Evolutionary conservation across 2,888 invertebrate genomes (phyloP).

Genomic region (Cephus pygmeus): DNA sequence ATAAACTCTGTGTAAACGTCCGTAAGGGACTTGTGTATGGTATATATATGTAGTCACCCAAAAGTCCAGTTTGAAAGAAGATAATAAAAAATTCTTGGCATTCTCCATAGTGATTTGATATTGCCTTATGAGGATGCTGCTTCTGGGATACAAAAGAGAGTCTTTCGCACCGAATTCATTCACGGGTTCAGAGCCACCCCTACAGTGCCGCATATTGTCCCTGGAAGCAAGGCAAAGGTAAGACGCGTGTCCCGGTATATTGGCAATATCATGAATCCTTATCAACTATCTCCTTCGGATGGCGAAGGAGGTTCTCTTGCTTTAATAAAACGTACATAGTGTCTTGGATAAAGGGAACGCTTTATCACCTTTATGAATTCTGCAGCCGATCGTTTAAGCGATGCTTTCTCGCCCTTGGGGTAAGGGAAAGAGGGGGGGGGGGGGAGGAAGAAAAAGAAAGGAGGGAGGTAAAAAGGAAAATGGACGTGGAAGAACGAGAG

Average conservation of each 20-base stretch:
- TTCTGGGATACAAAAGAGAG: slow-evolving; percentile 2
- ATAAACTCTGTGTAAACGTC: too few species aligned
- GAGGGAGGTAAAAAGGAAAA: too few species aligned
- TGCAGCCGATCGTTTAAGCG: background rate
- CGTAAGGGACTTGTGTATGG: too few species aligned
- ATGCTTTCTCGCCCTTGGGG: background rate
- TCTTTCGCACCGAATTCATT: slow-evolving; percentile 6
- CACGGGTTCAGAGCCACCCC: background rate
- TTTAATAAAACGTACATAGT: slow-evolving; percentile 4
- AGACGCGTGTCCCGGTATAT: slow-evolving; percentile 6
- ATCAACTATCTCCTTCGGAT: background rate
- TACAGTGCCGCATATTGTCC: slow-evolving; percentile 1
- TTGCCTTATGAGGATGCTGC: background rate
- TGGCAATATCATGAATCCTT: slow-evolving; percentile 7
- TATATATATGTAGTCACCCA: too few species aligned
- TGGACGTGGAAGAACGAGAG: too few species aligned
- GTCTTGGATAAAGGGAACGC: background rate
- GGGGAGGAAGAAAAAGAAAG: too few species aligned
- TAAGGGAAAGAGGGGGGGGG: background rate
- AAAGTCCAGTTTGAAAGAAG: too few species aligned
- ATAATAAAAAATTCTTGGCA: too few species aligned
- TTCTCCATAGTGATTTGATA: background rate
- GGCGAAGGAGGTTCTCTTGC: background rate
- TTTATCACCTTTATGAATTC: slow-evolving; percentile 3
- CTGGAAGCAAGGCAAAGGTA: background rate